Percentiles rank a stretch among this genome's conserved stretches.
Conservation (phyloP, 2,797 vertebrate genomes). For the Gobio occitaniae region DNA sequence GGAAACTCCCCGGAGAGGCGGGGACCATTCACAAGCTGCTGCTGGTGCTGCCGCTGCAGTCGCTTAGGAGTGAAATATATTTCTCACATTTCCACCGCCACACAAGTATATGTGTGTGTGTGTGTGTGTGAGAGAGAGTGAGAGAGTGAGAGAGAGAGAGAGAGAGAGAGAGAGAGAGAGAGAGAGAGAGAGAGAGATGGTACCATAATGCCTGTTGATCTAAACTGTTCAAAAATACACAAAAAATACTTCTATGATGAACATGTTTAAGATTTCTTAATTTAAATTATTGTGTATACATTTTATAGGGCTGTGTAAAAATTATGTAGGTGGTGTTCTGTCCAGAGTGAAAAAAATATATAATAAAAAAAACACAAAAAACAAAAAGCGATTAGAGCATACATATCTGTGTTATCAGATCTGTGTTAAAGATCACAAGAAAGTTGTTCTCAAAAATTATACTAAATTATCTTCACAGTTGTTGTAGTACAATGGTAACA, state of each 20-base stretch:
- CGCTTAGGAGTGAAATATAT: slow-evolving; percentile 35
- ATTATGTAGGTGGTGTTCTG: neutral
- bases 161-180: neutral
- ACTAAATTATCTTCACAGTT: neutral
- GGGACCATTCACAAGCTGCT: slow-evolving; percentile 75
- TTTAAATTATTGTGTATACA: neutral
- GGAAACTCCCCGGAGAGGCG: slow-evolving; percentile 79
- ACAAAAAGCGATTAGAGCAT: neutral
- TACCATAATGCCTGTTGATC: neutral
- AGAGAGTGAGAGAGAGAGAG: neutral
- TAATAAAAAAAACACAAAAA: too few relatives aligned
- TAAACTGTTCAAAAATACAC: neutral
- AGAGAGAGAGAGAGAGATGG: neutral
- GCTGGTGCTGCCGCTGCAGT: slow-evolving; percentile 23
- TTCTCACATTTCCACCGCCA: slow-evolving; percentile 29
- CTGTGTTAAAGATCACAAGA: neutral
- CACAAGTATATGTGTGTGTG: neutral
- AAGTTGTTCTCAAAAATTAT: neutral
- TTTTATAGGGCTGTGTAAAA: neutral
- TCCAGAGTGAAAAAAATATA: neutral
- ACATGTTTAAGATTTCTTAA: neutral
- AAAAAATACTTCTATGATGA: neutral
- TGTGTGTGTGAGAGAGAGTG: slow-evolving; percentile 25
- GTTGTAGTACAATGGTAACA: neutral
- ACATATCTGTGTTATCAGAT: neutral